These are phyloP conservation scores for Sinocyclocheilus rhinocerous DNA, from an alignment of 2,113 vertebrate genomes.

Conservation along the genomic window DNA sequence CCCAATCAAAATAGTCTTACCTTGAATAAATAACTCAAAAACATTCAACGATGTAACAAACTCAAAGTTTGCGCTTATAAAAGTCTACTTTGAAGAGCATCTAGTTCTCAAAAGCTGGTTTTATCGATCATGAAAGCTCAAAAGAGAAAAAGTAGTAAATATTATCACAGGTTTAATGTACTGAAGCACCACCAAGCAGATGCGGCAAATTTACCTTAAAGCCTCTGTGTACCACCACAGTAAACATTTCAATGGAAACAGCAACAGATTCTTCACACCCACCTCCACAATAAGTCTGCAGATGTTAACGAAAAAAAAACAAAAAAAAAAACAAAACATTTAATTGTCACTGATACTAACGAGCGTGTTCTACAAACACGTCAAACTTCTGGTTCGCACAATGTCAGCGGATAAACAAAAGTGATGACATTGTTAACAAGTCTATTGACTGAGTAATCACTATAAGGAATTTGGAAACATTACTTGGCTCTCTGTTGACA, in stretches of 20 bases:
- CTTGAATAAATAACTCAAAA: neutral
- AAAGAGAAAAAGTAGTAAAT: slow-evolving; percentile 27
- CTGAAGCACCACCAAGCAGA: slow-evolving; percentile 12
- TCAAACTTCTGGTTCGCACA: slow-evolving; percentile 10
- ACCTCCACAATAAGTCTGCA: neutral
- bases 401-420: slow-evolving; percentile 12
- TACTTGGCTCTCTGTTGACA: neutral
- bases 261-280: slow-evolving; percentile 49
- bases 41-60: neutral
- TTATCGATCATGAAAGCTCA: neutral
- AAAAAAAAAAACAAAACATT: neutral
- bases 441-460: slow-evolving; percentile 16
- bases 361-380: neutral
- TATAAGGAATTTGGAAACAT: neutral
- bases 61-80: neutral
- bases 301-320: neutral
- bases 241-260: slow-evolving; percentile 26
- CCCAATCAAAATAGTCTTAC: neutral
- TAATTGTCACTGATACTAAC: slow-evolving; percentile 7
- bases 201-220: slow-evolving; percentile 37
- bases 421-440: neutral
- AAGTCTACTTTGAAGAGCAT: neutral
- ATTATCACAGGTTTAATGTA: slow-evolving; percentile 54
- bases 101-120: neutral
- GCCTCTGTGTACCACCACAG: neutral